Base-by-base conservation (phyloP, 1,140 invertebrate genomes). In the Mercenaria mercenaria region DNA sequence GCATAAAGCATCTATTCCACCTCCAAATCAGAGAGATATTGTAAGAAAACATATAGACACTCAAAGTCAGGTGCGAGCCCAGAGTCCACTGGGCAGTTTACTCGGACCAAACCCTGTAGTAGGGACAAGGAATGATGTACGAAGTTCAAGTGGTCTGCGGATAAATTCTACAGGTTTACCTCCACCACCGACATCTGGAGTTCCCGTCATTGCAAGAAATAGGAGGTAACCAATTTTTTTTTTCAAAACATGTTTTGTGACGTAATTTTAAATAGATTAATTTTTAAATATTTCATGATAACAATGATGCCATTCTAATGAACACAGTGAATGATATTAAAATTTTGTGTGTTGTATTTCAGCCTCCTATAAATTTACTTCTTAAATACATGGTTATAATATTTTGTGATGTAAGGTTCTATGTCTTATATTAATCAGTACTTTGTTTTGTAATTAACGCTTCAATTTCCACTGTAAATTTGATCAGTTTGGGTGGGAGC, bases 41-140 rank as follows among this genome's bases (percentile, higher is more conserved):
- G 86, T 88, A 4, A 26, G 86, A 37, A 77, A 81, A 79, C 85
- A 87, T 50, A 74, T 85, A 85, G 83, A 85, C 83, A 87, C 85
- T 39, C 64, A 76, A 15, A 79, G 74, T 37, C 85, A 87, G 26
- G 56, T 50, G 26, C 29, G 52, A n/a, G 72, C 85, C 32, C 72
- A 77, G 29, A 79, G 72, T 43, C 74, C 85, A 26, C 32, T 87
- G n/a, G 85, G 85, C 37, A 43, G 43, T 43, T 26, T 77, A 8
- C 23, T 77, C 20, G 10, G 26, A 26, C 23, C 23, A 6, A 29
- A 26, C 52, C 52, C 52, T 15, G 23, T 47, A 8, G 29, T 18
- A 4, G n/a, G 4, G 0, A 32, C 52, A 4, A 56, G 85, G 18
- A 74, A 47, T 56, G 83, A 85, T 37, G 11, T 34, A 20, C 32